Percentiles rank a stretch among this genome's conserved stretches.
Evolutionary conservation across 2,797 vertebrate species (phyloP).

Genomic region (Bucorvus abyssinicus): DNA sequence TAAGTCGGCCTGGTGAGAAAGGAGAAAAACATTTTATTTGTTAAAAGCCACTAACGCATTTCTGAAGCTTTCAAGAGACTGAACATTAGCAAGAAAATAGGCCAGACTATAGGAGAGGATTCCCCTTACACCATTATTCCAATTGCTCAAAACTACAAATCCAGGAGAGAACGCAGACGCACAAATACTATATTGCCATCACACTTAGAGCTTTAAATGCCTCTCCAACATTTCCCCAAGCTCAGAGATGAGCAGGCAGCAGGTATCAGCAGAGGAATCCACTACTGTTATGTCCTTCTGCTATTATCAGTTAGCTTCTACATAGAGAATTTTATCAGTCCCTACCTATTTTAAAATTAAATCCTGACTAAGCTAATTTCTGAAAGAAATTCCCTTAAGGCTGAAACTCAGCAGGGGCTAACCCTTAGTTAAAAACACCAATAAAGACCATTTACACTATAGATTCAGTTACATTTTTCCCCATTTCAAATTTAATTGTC

Average conservation of each 20-base stretch:
- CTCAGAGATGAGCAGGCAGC: neutral
- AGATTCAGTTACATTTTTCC: neutral
- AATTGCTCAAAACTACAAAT: neutral
- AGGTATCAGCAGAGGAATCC: neutral
- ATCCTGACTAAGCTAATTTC: neutral
- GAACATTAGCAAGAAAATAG: neutral
- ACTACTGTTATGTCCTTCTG: neutral
- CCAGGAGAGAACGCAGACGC: neutral
- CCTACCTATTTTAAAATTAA: neutral
- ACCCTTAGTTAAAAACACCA: neutral
- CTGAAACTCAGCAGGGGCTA: neutral
- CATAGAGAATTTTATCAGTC: neutral
- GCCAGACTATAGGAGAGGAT: neutral
- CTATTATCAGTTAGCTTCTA: neutral
- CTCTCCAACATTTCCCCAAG: neutral
- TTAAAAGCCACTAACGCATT: neutral
- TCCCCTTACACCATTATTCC: neutral
- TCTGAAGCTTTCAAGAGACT: neutral
- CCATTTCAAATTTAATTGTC: neutral
- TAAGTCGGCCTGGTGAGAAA: constrained; percentile 85
- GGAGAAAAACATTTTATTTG: neutral
- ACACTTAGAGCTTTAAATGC: neutral
- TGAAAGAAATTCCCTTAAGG: neutral
- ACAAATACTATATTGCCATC: fast-evolving
- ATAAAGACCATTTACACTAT: neutral